A percentile compares a stretch with the other conserved stretches of the same genome.
phyloP scores from a whole-genome alignment of 2,888 invertebrate genomes.

The Hyposoter didymator region DNA sequence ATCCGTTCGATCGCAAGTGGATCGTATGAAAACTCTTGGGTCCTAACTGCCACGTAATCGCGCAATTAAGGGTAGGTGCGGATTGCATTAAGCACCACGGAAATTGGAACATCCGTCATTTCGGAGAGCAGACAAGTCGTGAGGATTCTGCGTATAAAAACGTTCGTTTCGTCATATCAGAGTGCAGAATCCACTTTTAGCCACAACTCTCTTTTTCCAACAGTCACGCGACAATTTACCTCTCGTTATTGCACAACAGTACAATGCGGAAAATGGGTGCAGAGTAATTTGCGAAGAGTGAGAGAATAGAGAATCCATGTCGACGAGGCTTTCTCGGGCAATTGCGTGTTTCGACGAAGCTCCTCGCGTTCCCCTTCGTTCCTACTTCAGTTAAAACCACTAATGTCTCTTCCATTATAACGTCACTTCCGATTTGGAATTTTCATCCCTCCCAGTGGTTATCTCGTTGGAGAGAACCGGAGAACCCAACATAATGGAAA shows the following conservation, averaged over 20 bases:
- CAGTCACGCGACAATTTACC: constrained; percentile 62
- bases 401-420: constrained; percentile 81
- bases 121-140: background rate
- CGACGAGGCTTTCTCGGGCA: constrained; percentile 73
- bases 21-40: background rate
- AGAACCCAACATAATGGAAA: constrained; percentile 20
- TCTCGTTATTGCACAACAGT: constrained; percentile 70
- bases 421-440: constrained; percentile 81
- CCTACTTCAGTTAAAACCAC: constrained; percentile 76
- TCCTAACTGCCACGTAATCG: background rate
- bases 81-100: constrained; percentile 1
- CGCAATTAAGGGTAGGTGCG: background rate
- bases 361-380: constrained; percentile 16
- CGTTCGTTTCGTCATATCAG: background rate
- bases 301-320: constrained; percentile 55
- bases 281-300: constrained; percentile 61
- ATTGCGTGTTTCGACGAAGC: constrained; percentile 71
- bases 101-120: background rate
- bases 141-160: background rate
- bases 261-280: constrained; percentile 64
- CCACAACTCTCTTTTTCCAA: constrained; percentile 1
- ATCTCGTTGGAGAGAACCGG: constrained; percentile 25
- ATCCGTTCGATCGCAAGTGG: background rate
- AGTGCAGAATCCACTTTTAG: constrained; percentile 7
- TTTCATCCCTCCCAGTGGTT: constrained; percentile 64